Evolutionary conservation across 2,888 invertebrate species (phyloP).

Genomic region (Drosophila sordidapex): DNA sequence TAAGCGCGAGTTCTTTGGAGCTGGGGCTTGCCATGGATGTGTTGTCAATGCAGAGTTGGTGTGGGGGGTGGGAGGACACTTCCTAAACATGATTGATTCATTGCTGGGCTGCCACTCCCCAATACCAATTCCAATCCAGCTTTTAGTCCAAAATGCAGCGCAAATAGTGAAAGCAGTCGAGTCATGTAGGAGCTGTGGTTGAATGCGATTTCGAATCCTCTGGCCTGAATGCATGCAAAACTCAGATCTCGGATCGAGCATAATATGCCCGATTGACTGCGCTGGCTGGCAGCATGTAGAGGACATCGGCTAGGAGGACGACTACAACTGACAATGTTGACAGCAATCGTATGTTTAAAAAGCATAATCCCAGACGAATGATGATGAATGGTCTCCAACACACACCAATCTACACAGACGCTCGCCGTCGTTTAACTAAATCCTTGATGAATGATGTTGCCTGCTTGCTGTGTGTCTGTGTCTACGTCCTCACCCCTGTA

Average conservation of each 20-base stretch:
- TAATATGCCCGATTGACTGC: conserved; percentile 15
- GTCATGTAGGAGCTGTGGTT: conserved; percentile 30
- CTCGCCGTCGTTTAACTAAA: conserved; percentile 77
- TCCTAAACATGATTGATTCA: conserved; percentile 75
- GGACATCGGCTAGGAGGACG: conserved; percentile 32
- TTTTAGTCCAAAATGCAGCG: conserved; percentile 43
- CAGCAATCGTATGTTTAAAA: conserved; percentile 83
- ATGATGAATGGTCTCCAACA: conserved; percentile 75
- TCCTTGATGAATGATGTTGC: conserved; percentile 80
- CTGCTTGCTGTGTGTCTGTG: conserved; percentile 8
- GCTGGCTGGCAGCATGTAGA: conserved; percentile 3
- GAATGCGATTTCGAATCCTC: conserved; percentile 40
- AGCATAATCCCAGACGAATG: conserved; percentile 82
- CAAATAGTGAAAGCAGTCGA: conserved; percentile 53
- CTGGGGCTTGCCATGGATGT: neutral
- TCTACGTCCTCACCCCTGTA: neutral
- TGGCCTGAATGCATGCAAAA: conserved; percentile 41
- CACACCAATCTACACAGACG: conserved; percentile 48
- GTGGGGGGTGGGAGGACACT: neutral
- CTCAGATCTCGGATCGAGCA: conserved; percentile 49
- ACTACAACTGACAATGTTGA: conserved; percentile 76
- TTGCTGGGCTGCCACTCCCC: conserved; percentile 40
- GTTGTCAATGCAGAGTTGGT: conserved; percentile 22
- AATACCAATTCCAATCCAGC: conserved; percentile 19
- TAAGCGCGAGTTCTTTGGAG: conserved; percentile 49